These are phyloP conservation scores for Carcina quercana DNA, from an alignment of 2,888 invertebrate genomes.

Conservation along the genomic window DNA sequence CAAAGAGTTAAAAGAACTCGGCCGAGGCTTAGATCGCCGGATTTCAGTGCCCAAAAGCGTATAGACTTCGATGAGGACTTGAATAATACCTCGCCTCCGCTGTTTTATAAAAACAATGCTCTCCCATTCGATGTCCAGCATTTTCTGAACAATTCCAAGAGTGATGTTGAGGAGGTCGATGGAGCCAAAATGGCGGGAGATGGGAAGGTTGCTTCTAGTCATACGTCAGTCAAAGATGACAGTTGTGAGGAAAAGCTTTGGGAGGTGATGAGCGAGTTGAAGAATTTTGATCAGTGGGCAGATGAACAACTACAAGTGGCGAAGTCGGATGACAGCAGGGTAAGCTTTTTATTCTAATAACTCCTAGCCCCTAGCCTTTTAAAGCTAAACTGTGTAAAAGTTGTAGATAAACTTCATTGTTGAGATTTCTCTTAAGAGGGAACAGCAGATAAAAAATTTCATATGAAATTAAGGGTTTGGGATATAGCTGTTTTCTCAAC, in stretches of 20 bases:
- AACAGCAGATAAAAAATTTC: no score
- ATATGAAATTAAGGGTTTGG: no score
- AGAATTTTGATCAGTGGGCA: constrained; percentile 58
- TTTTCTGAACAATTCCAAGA: constrained; percentile 33
- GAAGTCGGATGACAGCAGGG: constrained; percentile 58
- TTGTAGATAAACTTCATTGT: no score
- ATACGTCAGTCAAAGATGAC: constrained; percentile 27
- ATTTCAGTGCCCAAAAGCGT: constrained; percentile 43
- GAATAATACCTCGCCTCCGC: constrained; percentile 21
- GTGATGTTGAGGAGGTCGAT: constrained; percentile 38
- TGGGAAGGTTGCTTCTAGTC: constrained; percentile 37
- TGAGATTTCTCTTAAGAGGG: no score
- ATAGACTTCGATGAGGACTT: constrained; percentile 47
- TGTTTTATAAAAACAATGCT: constrained; percentile 53
- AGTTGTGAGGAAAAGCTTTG: constrained; percentile 46
- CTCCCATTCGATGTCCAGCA: constrained; percentile 43
- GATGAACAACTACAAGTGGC: constrained; percentile 52
- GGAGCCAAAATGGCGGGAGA: constrained; percentile 33
- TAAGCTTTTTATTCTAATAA: constrained; percentile 27
- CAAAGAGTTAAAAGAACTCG: constrained; percentile 24
- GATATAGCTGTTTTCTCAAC: no score
- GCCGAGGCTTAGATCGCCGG: constrained; percentile 35
- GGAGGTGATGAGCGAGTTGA: constrained; percentile 62
- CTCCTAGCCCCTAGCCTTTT: no score
- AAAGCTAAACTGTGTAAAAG: no score